phyloP scores from a whole-genome alignment of 2,113 vertebrate species.

The Mesoclemmys tuberculata region DNA sequence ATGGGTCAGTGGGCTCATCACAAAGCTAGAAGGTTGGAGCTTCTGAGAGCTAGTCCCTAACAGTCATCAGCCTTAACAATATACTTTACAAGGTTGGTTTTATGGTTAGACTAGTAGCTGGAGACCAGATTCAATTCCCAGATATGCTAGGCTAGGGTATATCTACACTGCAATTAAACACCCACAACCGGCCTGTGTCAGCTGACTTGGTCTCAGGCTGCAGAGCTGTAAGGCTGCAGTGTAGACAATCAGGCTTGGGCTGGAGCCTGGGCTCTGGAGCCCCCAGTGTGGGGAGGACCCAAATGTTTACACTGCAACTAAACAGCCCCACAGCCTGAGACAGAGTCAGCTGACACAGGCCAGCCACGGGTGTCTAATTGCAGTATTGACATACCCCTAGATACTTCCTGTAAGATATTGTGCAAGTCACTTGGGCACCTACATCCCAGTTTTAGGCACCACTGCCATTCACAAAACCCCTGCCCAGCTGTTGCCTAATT shows the following conservation, averaged over 20 bases:
- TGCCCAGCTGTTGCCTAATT: too few species aligned
- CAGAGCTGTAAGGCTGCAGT: background rate
- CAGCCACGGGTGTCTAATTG: background rate
- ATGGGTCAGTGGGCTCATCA: background rate
- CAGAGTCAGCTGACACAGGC: background rate
- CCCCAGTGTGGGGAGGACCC: background rate
- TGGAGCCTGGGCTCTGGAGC: background rate
- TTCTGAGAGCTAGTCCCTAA: background rate
- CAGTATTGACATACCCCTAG: background rate
- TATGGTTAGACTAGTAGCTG: rapidly evolving
- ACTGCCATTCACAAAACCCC: too few species aligned
- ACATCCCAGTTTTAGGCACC: too few species aligned
- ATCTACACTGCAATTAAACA: background rate
- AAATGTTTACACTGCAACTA: background rate
- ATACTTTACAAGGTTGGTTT: background rate
- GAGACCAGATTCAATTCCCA: background rate
- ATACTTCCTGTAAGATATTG: background rate
- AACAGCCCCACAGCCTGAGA: background rate
- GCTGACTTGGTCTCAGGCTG: background rate
- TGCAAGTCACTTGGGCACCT: background rate
- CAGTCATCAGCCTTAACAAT: background rate
- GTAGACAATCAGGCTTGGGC: background rate
- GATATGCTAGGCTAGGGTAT: background rate
- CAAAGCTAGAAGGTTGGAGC: background rate
- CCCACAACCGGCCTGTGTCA: background rate